Base-by-base conservation (phyloP, 2,888 invertebrate species). In the Cryptocheilus praepositus region DNA sequence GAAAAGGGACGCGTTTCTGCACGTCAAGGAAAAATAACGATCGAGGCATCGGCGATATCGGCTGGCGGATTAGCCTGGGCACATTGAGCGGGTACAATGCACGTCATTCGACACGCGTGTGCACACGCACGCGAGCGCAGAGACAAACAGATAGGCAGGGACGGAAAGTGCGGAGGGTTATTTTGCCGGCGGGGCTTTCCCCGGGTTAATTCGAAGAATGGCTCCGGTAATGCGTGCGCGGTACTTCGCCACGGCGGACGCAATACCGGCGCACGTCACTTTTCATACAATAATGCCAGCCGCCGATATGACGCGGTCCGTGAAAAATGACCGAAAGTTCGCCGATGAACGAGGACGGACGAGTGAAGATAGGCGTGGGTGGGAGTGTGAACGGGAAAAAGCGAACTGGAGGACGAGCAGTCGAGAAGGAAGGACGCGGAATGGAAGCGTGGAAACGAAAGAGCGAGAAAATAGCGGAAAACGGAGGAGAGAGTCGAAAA, bases 291-390 rank as follows among this genome's bases (percentile, higher is more conserved):
- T 79, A 79, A 79, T 70, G 65, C 61, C 64, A 62, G 63, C 64
- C 68, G 60, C 68, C 66, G 71, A 66, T 73, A 61, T 73, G 73
- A 74, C 74, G 68, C 57, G 68, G 43, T 71, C 63, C 18, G 77
- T 83, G 79, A 83, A 83, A 83, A 80, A 83, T 82, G 80, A 81
- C 76, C 76, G 74, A 73, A 79, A 82, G 73, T 80, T 76, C 72
- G 64, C 7, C 72, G 56, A 67, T 61, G 65, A 65, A 54, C 64
- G 36, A 67, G 68, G 67, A 56, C 70, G 53, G 15, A 57, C 1
- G 36, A 36, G 36, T 11, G 36, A n/a, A n/a, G n/a, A n/a, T n/a
- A n/a, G n/a, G n/a, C n/a, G n/a, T n/a, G n/a, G n/a, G n/a, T n/a
- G n/a, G n/a, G n/a, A n/a, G n/a, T n/a, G n/a, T n/a, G n/a, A n/a